Base-by-base conservation (phyloP, 2,113 vertebrate species). In the Anarrhichthys ocellatus region DNA sequence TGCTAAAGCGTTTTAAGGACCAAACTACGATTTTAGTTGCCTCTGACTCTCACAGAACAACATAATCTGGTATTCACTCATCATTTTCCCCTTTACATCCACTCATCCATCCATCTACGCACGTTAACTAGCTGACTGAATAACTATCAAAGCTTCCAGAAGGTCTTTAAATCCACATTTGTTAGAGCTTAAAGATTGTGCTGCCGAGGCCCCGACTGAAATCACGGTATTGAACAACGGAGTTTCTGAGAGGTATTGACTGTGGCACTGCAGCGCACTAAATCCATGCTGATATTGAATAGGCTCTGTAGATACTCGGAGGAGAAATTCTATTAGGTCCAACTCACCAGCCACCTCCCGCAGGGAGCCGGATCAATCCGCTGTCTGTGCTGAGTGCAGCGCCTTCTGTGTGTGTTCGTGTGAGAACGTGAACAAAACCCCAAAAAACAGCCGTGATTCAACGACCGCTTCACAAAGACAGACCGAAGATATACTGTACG, bases 231-330 rank as follows among this genome's bases (percentile, higher is more conserved):
- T 75, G 85, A 90, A 78, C 63, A 52, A 64, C 17, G 46, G 68
- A 83, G 78, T 83, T 86, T 87, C 85, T 83, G 66, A 91, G 86
- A 83, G 78, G 46, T 81, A 93, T 90, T 13, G 89, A 92, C 87
- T 42, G 84, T 17, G 76, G 71, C 56, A 44, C 77, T 50, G 78
- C 34, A 77, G 88, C 82, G 71, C 78, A 24, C 78, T 85, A 81
- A 89, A 92, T 87, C 91, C 87, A 89, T 85, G 68, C 76, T 75
- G 73, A 46, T 85, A 87, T 70, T 83, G 88, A 92, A 90, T 0
- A 14, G 71, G 76, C 44, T 84, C 70, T 86, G 77, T 64, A 78
- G 89, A 88, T 84, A 84, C 81, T 78, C 40, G 73, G 24, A 70
- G 77, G 81, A 78, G 74, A 89, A 87, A 87, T 85, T 91, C 90